phyloP scores from a whole-genome alignment of 2,797 vertebrate genomes.

The Craterocephalus amniculus region DNA sequence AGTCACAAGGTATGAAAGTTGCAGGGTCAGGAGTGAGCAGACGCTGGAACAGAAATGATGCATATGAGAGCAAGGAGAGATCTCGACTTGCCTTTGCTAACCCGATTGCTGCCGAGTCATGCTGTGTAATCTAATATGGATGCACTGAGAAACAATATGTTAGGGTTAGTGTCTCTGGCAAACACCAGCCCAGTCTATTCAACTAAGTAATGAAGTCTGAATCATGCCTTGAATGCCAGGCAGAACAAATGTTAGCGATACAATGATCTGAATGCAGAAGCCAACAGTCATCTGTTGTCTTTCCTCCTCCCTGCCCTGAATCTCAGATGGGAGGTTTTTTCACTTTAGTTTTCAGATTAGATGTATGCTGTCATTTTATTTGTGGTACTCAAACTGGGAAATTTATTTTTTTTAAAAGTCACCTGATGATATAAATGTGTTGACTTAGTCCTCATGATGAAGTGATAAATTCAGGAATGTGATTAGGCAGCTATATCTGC shows the following conservation, averaged over 20 bases:
- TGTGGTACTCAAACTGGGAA: background rate
- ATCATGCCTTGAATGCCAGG: conserved; percentile 64
- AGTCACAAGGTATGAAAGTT: conserved; percentile 48
- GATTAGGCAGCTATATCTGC: conserved; percentile 27
- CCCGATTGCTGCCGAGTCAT: conserved; percentile 70
- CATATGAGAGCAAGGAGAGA: conserved; percentile 24
- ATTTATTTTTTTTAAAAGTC: too few species aligned
- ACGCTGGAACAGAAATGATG: conserved; percentile 14
- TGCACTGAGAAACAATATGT: conserved; percentile 65
- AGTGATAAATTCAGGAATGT: conserved; percentile 35
- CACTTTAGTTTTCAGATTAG: background rate
- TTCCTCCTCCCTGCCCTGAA: conserved; percentile 17
- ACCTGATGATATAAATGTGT: conserved; percentile 4
- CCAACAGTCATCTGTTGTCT: conserved; percentile 34
- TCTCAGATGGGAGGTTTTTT: background rate
- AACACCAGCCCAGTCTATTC: conserved; percentile 36
- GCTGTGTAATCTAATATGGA: conserved; percentile 72
- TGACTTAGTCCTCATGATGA: background rate
- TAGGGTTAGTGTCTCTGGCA: conserved; percentile 46
- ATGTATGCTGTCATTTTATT: background rate
- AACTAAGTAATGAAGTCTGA: conserved; percentile 45
- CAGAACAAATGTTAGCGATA: conserved; percentile 21
- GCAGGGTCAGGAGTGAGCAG: conserved; percentile 35
- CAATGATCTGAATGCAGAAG: conserved; percentile 35
- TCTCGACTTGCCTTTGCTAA: conserved; percentile 57